Evolutionary conservation across 92 coral and sea anemone genomes (phyloP), one percentile per base, ranked within the genome.

Genomic region (Nematostella vectensis): DNA sequence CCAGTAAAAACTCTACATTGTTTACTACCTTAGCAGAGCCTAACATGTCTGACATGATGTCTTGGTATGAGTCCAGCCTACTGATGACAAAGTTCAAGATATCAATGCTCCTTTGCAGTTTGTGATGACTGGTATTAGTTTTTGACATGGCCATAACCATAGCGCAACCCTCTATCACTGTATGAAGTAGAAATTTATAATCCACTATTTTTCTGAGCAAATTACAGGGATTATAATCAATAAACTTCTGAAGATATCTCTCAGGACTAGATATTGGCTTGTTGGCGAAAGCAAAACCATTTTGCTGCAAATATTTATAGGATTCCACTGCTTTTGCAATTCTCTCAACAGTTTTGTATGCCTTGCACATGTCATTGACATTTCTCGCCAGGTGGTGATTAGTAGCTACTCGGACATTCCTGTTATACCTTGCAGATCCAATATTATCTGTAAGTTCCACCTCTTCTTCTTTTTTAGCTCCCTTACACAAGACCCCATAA

Each of bases 101-200:
- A 11, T 63, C 45, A 21, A 63, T 49, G 13, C 23, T 38, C 48
- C 53, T 56, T 31, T 54, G 57, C 12, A 81, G 74, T 47, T 24
- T 31, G 11, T 29, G 48, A 21, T 63, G 79, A 37, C 67, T 47
- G n/a, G 17, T 39, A 36, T 60, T 81, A 17, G 82, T 55, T 55
- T 59, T 70, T 4, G 83, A 69, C 29, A 71, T 65, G 3, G 88
- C 88, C 83, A 76, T 69, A 16, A 68, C 40, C 11, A 63, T 67
- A 0, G 88, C 74, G 25, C 60, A 48, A 45, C 77, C 77, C 55
- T 81, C 88, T 1, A 81, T 38, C 3, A 81, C 83, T 50, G 62
- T 50, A 61, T 81, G 88, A 30, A 71, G 69, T 18, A 63, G 63
- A 36, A 68, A 81, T 63, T 81, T 81, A 69, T 64, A 76, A n/a